Conservation (phyloP, 2,888 invertebrate species). For the Falcaria lacertinaria region DNA sequence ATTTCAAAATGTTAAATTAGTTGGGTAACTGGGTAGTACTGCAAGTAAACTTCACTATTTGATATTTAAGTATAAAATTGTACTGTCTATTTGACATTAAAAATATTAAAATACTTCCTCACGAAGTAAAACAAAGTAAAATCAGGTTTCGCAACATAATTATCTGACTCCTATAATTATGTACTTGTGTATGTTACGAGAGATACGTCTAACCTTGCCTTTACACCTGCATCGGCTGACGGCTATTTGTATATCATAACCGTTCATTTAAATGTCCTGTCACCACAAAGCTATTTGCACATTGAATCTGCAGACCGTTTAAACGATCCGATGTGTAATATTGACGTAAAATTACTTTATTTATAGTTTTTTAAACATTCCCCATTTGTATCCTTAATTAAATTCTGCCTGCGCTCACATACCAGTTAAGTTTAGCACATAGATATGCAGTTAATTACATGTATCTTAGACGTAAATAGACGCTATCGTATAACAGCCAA, state of each 20-base stretch:
- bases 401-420: neutral
- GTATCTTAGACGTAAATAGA: neutral
- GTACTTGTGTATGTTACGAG: constrained; percentile 24
- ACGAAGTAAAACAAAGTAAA: constrained; percentile 32
- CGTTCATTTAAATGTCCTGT: constrained; percentile 34
- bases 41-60: no score
- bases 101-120: constrained; percentile 35
- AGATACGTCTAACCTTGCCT: constrained; percentile 58
- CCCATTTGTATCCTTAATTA: neutral
- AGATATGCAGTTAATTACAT: neutral
- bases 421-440: neutral
- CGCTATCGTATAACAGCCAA: constrained; percentile 7
- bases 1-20: no score
- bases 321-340: constrained; percentile 39
- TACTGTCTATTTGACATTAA: no score
- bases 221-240: constrained; percentile 45
- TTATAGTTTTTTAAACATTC: neutral
- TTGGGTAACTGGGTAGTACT: no score
- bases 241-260: constrained; percentile 21
- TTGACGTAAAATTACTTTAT: constrained; percentile 19
- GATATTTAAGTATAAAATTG: no score
- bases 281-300: constrained; percentile 42
- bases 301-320: constrained; percentile 23
- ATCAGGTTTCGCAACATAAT: constrained; percentile 49
- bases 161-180: constrained; percentile 50